Conservation (phyloP, 1,140 invertebrate genomes). For the Drosophila ironensis region DNA sequence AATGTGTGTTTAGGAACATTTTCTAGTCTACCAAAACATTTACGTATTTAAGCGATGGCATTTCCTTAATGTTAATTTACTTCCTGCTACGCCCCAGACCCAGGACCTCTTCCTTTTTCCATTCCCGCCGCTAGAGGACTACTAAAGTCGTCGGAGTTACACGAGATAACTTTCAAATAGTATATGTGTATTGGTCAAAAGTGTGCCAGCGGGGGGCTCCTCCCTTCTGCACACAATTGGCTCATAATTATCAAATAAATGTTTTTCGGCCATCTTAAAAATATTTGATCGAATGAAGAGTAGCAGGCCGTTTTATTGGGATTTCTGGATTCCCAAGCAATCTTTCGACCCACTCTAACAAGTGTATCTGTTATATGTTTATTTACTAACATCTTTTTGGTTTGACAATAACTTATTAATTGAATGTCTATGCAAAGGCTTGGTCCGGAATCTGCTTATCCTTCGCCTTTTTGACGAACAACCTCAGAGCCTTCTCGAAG, state of each 20-base stretch:
- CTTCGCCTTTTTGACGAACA: slow-evolving; percentile 35
- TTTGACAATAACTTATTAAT: background rate
- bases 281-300: slow-evolving; percentile 1
- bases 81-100: background rate
- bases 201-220: background rate
- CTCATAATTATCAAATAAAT: slow-evolving; percentile 46
- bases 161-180: background rate
- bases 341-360: background rate
- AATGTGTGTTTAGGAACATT: slow-evolving; percentile 55
- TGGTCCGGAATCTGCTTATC: slow-evolving; percentile 34
- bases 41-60: slow-evolving; percentile 48
- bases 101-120: background rate
- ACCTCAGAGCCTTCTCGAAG: slow-evolving; percentile 35
- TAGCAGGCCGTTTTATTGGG: slow-evolving; percentile 2
- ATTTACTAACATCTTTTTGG: background rate
- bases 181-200: slow-evolving; percentile 24
- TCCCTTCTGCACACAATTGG: background rate
- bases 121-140: background rate
- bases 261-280: slow-evolving; percentile 44
- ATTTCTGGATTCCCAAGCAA: background rate
- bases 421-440: slow-evolving; percentile 30
- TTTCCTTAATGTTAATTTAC: slow-evolving; percentile 23
- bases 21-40: slow-evolving; percentile 48
- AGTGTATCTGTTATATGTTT: background rate
- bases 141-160: background rate